A percentile compares a stretch with the other conserved stretches of the same genome.
Conservation (phyloP, 2,888 invertebrate genomes). For the Calliphora vomitoria region DNA sequence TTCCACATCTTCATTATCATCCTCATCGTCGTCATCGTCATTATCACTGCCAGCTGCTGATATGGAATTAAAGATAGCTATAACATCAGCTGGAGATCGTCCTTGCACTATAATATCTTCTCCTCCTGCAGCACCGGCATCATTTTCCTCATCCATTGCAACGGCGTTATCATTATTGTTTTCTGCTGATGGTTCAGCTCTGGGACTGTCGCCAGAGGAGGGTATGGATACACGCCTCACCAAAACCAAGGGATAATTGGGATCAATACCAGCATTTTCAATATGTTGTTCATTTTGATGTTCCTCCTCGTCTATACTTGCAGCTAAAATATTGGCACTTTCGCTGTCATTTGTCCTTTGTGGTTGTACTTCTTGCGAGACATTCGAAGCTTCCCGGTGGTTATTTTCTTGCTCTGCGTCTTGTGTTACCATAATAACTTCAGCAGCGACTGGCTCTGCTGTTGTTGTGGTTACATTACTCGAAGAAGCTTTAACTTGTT, state of each 20-base stretch:
- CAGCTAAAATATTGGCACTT: not conserved
- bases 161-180: slow-evolving; percentile 14
- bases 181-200: not conserved
- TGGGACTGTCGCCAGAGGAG: slow-evolving; percentile 15
- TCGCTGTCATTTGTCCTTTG: not conserved
- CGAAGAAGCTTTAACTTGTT: slow-evolving; percentile 16
- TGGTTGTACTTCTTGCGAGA: not conserved
- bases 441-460: not conserved
- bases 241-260: slow-evolving; percentile 66
- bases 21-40: slow-evolving; percentile 64
- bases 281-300: slow-evolving; percentile 70
- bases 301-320: slow-evolving; percentile 35
- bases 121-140: not conserved
- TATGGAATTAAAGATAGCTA: slow-evolving; percentile 36
- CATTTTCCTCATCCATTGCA: slow-evolving; percentile 60
- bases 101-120: not conserved
- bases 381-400: not conserved
- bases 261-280: slow-evolving; percentile 71
- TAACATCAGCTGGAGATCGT: slow-evolving; percentile 9
- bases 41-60: slow-evolving; percentile 44
- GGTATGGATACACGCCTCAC: slow-evolving; percentile 62
- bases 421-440: not conserved
- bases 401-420: not conserved
- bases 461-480: not conserved
- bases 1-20: slow-evolving; percentile 49